Evolutionary conservation across 2,888 invertebrate species (phyloP), one percentile per base, ranked within the genome.

Genomic region (Schizaphis graminum): DNA sequence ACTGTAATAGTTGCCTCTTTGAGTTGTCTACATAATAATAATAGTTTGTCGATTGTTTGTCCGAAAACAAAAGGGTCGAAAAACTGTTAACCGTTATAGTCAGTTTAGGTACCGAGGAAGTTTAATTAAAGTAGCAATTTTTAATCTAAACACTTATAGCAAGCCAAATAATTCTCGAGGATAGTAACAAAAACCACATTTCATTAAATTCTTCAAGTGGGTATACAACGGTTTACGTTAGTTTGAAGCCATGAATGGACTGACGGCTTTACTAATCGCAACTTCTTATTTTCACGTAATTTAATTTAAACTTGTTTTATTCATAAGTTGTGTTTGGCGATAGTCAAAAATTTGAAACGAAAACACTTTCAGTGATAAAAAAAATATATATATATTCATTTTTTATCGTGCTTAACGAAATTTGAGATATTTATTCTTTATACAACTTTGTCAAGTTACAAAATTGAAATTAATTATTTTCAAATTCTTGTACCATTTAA

Each of bases 61-160:
- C 26, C 26, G 21, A 56, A 53, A 84, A 84, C 84, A 35, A 77
- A 91, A 90, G 35, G 47, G 67, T 67, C 84, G 91, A 41, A 16
- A 53, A 91, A 53, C 53, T 53, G 41, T 53, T 56, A 49, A 53
- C 26, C 41, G 28, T 41, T 41, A 35, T 90, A 8, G 56, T 57
- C 57, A 41, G 56, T 8, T 86, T 44, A 85, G 89, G 67, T 35
- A 35, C 90, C 67, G 26, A 49, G 56, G 5, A 26, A 44, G 89
- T 92, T 92, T 92, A 87, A 92, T 87, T 92, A 92, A 87, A 86
- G 44, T 87, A 87, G 28, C 61, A 61, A 87, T 87, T 61, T 92
- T 92, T 67, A 35, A 87, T 87, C 86, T 21, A 92, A 92, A 92
- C 92, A 92, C 61, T 87, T 49, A 24, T 35, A 35, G 49, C 87